A percentile compares a stretch with the other conserved stretches of the same genome.
These are phyloP conservation scores for Drosophila funebris DNA, from an alignment of 1,140 invertebrate genomes.

Conservation along the genomic window DNA sequence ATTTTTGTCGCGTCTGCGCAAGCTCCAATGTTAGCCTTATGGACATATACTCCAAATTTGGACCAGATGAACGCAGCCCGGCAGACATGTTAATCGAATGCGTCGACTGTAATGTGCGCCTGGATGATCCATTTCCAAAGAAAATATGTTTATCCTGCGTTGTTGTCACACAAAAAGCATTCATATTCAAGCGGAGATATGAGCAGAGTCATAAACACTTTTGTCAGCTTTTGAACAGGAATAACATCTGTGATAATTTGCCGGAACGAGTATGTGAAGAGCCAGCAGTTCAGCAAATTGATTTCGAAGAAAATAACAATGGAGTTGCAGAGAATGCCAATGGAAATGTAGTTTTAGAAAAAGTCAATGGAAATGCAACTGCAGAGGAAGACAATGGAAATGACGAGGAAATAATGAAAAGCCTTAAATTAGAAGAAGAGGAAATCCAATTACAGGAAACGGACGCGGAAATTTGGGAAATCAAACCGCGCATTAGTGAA, in stretches of 20 bases:
- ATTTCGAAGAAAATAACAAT: too few relatives aligned
- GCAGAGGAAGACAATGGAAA: too few relatives aligned
- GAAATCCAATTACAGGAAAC: too few relatives aligned
- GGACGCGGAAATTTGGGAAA: too few relatives aligned
- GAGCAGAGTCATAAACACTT: slow-evolving; percentile 20
- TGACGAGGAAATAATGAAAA: too few relatives aligned
- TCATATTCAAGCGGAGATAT: slow-evolving; percentile 4
- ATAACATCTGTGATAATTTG: not conserved
- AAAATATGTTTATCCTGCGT: slow-evolving; percentile 1
- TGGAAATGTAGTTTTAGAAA: too few relatives aligned
- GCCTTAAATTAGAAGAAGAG: too few relatives aligned
- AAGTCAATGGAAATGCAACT: too few relatives aligned
- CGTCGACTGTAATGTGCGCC: not conserved
- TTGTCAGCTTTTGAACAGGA: not conserved
- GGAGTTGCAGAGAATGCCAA: too few relatives aligned
- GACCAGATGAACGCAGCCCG: slow-evolving; percentile 12
- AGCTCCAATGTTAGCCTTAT: not conserved
- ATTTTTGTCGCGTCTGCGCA: slow-evolving; percentile 11
- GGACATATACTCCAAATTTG: slow-evolving; percentile 12
- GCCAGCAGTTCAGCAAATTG: too few relatives aligned
- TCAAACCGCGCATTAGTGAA: too few relatives aligned
- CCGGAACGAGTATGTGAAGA: too few relatives aligned
- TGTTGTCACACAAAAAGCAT: slow-evolving; percentile 2
- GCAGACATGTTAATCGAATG: slow-evolving; percentile 27
- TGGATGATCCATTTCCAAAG: slow-evolving; percentile 20